Evolutionary conservation across 2,888 invertebrate species (phyloP).

Genomic region (Coleophora flavipennella): DNA sequence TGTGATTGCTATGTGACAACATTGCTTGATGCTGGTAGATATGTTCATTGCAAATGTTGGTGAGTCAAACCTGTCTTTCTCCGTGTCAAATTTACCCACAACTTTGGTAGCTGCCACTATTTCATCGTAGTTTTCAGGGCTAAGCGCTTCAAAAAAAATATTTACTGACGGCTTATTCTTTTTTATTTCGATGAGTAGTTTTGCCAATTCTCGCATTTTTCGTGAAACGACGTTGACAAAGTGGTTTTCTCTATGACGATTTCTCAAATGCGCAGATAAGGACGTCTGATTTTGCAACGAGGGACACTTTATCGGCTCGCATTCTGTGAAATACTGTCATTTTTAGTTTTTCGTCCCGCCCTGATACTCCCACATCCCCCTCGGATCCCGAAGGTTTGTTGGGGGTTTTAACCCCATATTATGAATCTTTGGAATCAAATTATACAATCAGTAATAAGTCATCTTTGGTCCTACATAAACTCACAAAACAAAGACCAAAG

Average conservation of each 20-base stretch:
- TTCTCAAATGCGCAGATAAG: not conserved
- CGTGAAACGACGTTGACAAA: conserved; percentile 14
- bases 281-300: conserved; percentile 19
- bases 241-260: conserved; percentile 11
- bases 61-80: conserved; percentile 17
- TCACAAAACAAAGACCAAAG: too few species aligned
- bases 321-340: conserved; percentile 22
- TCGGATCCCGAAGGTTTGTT: too few species aligned
- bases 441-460: too few species aligned
- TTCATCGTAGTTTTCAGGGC: conserved; percentile 7
- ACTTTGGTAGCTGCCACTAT: conserved; percentile 11
- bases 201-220: conserved; percentile 15
- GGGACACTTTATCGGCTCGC: conserved; percentile 18
- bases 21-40: conserved; percentile 21
- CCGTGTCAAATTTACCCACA: conserved; percentile 14
- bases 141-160: conserved; percentile 3
- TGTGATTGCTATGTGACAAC: conserved; percentile 23
- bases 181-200: conserved; percentile 13
- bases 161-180: conserved; percentile 9
- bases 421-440: too few species aligned
- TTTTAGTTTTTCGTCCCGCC: conserved; percentile 12
- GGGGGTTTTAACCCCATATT: too few species aligned
- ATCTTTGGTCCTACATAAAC: too few species aligned
- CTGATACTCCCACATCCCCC: too few species aligned
- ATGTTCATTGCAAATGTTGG: conserved; percentile 23